phyloP scores from a whole-genome alignment of 2,113 vertebrate species.

The Tretioscincus oriximinensis region DNA sequence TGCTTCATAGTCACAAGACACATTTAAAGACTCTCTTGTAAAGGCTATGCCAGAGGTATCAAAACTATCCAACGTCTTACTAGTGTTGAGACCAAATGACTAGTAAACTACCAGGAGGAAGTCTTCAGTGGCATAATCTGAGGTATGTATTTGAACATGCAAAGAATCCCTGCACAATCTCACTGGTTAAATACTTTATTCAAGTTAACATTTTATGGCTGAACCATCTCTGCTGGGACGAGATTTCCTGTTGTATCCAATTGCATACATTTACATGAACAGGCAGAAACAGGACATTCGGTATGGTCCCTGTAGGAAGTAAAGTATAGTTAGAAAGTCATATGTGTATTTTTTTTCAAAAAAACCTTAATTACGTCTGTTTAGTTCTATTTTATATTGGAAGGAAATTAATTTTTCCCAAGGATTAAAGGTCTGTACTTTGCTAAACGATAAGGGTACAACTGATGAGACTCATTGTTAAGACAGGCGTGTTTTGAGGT shows the following conservation, averaged over 20 bases:
- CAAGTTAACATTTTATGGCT: slow-evolving; percentile 62
- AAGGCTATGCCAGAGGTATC: slow-evolving; percentile 54
- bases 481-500: too few species aligned
- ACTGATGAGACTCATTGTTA: too few species aligned
- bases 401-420: not conserved
- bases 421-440: too few species aligned
- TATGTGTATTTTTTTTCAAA: not conserved
- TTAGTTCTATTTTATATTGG: not conserved
- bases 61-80: slow-evolving; percentile 60
- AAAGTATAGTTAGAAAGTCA: not conserved
- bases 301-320: slow-evolving; percentile 86
- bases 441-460: too few species aligned
- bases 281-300: slow-evolving; percentile 95
- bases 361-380: not conserved
- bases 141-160: slow-evolving; percentile 55
- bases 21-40: slow-evolving; percentile 45
- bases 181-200: slow-evolving; percentile 35
- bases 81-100: slow-evolving; percentile 58
- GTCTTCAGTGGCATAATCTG: slow-evolving; percentile 55
- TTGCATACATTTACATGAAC: slow-evolving; percentile 98
- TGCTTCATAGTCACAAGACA: slow-evolving; percentile 19
- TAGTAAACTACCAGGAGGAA: slow-evolving; percentile 63
- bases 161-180: slow-evolving; percentile 37
- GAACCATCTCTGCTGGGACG: slow-evolving; percentile 89
- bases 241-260: slow-evolving; percentile 97